Base-by-base conservation (phyloP, 2,113 vertebrate genomes). In the Protomyctophum bolini region DNA sequence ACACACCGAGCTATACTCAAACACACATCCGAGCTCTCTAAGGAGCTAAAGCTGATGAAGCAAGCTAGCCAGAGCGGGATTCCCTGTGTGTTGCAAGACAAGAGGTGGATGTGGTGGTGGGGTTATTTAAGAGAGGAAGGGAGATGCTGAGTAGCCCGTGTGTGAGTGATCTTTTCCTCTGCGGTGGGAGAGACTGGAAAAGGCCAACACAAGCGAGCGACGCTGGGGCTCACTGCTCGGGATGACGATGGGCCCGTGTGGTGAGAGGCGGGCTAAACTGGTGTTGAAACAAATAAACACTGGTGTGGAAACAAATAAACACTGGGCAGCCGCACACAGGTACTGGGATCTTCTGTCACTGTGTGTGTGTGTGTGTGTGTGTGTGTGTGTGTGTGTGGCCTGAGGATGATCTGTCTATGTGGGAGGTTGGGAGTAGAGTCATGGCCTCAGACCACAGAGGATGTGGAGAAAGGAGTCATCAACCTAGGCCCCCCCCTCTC, bases 91-190 rank as follows among this genome's bases (percentile, higher is more conserved):
- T 64, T 64, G 48, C 28, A 75, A 41, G 55, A 70, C 11, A 29
- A 59, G 29, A 33, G 9, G 60, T 52, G 45, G 9, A 58, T 10
- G 1, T 10, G 4, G 80, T 75, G 80, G 47, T 58, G 72, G 70
- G 61, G 33, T 1, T 41, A 41, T 41, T 21, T 41, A 74, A 75
- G 61, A 33, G 21, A 61, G 63, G 10, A 10, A 54, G 67, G 70
- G 74, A 67, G 73, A 68, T 68, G 65, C 63, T 28, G 83, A 77
- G 71, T 69, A 1, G 79, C 54, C 8, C 12, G 12, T 48, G 78
- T 87, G 78, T 87, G 84, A 87, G 55, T 79, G 79, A 80, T 81
- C 75, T 83, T 87, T 90, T 85, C 84, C 79, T 84, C 82, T 69
- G 75, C 57, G 83, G 83, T 11, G 73, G 58, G 62, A 72, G 61